Base-by-base conservation (phyloP, 1,140 invertebrate genomes). In the Papilio helenus region DNA sequence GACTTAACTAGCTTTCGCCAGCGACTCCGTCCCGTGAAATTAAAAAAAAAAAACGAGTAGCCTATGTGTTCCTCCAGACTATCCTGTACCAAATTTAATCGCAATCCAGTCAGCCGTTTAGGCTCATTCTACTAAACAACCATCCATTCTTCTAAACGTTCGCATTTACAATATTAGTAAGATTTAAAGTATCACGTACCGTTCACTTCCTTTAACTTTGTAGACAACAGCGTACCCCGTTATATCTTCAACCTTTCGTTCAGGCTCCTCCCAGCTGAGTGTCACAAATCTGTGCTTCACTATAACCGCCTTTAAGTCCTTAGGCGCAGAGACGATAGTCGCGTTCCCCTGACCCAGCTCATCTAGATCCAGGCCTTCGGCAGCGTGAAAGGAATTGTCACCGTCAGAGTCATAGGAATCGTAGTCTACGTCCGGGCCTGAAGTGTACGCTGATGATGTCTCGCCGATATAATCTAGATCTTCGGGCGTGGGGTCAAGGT, bases 391-490 rank as follows among this genome's bases (percentile, higher is more conserved):
- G 20, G 74, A 83, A 88, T 88, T 81, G 76, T 90, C 83, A 55
- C 77, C 79, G 83, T 86, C 74, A 81, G 58, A 49, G 65, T 84
- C 80, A 71, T 81, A 80, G 14, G 72, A 26, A 9, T 85, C 81
- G 71, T 88, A 88, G 49, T 90, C 87, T 0, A 89, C 76, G 10
- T 85, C 72, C 0, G 90, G 90, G 1, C 83, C 89, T 3, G 88
- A 89, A 0, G 92, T 95, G 88, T 85, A 95, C 76, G 91, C 95
- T 77, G 90, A 94, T 26, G 88, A 95, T 1, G 88, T 92, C 80
- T 95, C 95, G 23, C 94, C 95, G 20, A 96, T 89, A 79, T 95
- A 90, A 73, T 95, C 89, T 80, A 83, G 49, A 83, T 91, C 85
- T 83, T 94, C 92, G 8, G 87, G 82, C 77, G 86, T 87, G 8